Conservation (phyloP, 92 coral and sea anemone species). For the Galaxea fascicularis region DNA sequence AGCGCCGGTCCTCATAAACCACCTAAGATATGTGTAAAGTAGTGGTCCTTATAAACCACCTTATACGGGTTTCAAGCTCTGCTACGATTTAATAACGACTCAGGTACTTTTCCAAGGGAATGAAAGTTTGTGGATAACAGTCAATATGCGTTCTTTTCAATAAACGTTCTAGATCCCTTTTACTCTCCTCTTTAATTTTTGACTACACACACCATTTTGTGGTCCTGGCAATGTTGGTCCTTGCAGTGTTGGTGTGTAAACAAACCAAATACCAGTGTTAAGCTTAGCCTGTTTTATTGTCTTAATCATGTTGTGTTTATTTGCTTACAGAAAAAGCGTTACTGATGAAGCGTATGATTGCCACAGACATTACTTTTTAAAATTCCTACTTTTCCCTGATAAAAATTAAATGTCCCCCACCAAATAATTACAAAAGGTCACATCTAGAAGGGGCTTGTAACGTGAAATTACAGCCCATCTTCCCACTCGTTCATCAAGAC, state of each 20-base stretch:
- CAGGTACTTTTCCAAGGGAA: no score
- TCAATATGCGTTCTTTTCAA: constrained; percentile 8
- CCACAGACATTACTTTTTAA: constrained; percentile 12
- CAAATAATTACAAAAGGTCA: constrained; percentile 10
- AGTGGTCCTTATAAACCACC: constrained; percentile 16
- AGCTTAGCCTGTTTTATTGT: no score
- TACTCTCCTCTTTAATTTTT: constrained; percentile 20
- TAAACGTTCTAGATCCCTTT: constrained; percentile 8
- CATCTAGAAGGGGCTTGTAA: no score
- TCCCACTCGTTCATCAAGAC: constrained; percentile 17
- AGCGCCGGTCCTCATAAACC: constrained; percentile 13
- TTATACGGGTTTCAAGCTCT: constrained; percentile 13
- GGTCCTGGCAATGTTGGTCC: no score
- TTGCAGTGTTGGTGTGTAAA: no score
- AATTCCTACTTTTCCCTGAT: constrained; percentile 17
- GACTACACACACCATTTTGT: no score
- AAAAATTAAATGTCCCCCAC: constrained; percentile 12
- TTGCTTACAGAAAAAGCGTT: neutral
- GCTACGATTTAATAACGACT: constrained; percentile 1
- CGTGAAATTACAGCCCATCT: no score
- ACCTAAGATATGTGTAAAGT: constrained; percentile 17
- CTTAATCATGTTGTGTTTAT: no score
- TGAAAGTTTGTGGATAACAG: neutral
- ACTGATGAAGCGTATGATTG: neutral
- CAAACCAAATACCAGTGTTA: no score